Conservation (phyloP, 1,140 invertebrate genomes). For the Copidosoma floridanum region DNA sequence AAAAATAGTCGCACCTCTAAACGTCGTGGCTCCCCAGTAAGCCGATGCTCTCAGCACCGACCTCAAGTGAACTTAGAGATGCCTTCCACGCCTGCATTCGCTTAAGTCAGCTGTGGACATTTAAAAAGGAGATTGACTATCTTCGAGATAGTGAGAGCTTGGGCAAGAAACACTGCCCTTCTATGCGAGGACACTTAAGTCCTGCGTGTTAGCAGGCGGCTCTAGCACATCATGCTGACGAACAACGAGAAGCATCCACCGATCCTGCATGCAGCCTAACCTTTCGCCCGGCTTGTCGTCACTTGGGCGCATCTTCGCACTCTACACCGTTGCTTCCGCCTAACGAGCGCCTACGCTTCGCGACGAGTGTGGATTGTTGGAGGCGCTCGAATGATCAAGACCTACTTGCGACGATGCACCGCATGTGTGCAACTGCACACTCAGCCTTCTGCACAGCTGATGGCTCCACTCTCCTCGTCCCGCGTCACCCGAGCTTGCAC, state of each 20-base stretch:
- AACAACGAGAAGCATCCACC: too few species aligned
- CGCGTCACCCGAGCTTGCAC: too few species aligned
- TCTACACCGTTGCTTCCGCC: neutral
- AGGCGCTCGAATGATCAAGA: neutral
- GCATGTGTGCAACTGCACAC: neutral
- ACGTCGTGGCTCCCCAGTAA: neutral
- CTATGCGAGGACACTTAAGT: neutral
- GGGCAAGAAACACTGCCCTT: neutral
- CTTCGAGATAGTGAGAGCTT: too few species aligned
- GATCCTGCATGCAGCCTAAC: too few species aligned
- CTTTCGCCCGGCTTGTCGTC: too few species aligned
- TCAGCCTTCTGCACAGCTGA: neutral
- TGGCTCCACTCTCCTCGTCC: too few species aligned
- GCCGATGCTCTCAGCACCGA: too few species aligned
- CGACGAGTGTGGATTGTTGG: neutral
- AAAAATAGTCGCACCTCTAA: neutral
- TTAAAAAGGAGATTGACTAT: neutral
- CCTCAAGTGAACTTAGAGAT: neutral
- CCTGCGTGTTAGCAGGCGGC: conserved; percentile 13
- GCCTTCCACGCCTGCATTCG: too few species aligned
- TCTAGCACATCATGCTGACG: neutral
- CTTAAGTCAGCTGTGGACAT: too few species aligned
- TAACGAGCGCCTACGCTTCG: neutral
- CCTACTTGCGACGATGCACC: too few species aligned
- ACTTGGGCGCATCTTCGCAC: neutral